Conservation (phyloP, 2,113 vertebrate genomes). For the Tinamus guttatus region DNA sequence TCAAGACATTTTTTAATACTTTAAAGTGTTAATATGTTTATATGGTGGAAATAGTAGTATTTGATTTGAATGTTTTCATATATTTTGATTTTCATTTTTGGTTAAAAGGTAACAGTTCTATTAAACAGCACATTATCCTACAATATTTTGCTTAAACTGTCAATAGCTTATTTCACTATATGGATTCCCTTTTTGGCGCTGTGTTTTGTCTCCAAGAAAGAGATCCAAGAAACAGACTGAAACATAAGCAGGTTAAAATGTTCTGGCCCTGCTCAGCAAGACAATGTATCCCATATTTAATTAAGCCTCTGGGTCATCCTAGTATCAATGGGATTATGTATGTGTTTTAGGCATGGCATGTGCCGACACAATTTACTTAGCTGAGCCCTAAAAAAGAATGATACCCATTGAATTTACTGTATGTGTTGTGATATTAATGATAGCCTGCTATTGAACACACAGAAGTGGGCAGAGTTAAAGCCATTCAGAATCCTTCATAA, state of each 20-base stretch:
- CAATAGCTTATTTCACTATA: neutral
- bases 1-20: neutral
- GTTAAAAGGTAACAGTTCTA: neutral
- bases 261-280: neutral
- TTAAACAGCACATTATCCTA: accelerated
- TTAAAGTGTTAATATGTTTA: neutral
- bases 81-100: neutral
- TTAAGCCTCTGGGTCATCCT: neutral
- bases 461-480: neutral
- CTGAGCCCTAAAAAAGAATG: neutral
- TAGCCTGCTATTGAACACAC: accelerated
- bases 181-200: neutral
- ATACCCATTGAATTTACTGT: neutral
- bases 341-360: neutral
- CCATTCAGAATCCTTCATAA: accelerated
- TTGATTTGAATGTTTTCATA: neutral
- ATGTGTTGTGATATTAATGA: neutral
- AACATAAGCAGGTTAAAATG: neutral
- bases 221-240: neutral
- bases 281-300: neutral
- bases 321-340: neutral
- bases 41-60: accelerated
- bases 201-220: neutral
- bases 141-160: neutral
- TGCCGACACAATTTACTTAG: neutral